A percentile compares a stretch with the other conserved stretches of the same genome.
These are phyloP conservation scores for Potamarius usumacintae DNA, from an alignment of 2,113 vertebrate genomes.

Conservation along the genomic window DNA sequence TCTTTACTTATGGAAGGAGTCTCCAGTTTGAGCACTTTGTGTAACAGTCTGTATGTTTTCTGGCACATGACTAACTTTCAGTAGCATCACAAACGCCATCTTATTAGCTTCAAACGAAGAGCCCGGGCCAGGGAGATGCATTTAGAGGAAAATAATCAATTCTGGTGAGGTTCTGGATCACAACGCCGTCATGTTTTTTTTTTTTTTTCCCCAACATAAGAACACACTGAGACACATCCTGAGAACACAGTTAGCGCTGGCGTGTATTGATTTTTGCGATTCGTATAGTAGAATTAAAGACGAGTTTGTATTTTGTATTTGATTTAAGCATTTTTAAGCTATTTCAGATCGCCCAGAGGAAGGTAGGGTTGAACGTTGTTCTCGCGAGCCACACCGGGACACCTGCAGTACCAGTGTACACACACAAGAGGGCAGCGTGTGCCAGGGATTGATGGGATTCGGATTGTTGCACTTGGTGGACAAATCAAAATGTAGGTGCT, in stretches of 20 bases:
- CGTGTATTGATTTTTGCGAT: neutral
- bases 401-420: neutral
- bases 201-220: too few relatives aligned
- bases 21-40: neutral
- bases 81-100: too few relatives aligned
- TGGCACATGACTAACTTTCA: too few relatives aligned
- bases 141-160: neutral
- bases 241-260: neutral
- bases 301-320: neutral
- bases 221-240: neutral
- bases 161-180: neutral
- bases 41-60: neutral
- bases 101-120: too few relatives aligned
- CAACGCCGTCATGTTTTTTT: neutral
- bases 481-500: neutral
- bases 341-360: neutral
- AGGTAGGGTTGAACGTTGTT: neutral
- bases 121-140: too few relatives aligned
- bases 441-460: neutral
- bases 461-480: neutral
- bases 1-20: neutral
- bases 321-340: neutral
- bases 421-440: conserved; percentile 39
- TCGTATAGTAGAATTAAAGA: neutral
- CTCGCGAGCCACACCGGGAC: neutral